phyloP scores from a whole-genome alignment of 2,797 vertebrate genomes.

The Mus minutoides region DNA sequence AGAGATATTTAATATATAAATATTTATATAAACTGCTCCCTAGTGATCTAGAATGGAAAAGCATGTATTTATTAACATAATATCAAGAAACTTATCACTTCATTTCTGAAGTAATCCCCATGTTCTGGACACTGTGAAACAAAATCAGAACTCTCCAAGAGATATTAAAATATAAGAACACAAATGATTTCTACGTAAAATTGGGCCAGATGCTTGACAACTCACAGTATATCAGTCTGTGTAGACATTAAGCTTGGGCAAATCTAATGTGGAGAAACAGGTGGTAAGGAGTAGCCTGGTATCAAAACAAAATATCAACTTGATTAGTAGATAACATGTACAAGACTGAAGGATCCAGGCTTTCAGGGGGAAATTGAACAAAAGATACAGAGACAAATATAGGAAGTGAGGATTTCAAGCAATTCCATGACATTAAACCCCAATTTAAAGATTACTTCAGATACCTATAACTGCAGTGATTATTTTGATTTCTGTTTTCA shows the following conservation, averaged over 20 bases:
- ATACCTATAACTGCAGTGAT: neutral
- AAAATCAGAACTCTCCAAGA: neutral
- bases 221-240: neutral
- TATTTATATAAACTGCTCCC: neutral
- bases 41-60: neutral
- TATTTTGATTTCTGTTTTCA: neutral
- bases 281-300: rapidly evolving
- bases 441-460: too few relatives aligned
- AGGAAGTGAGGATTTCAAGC: neutral
- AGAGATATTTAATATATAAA: neutral
- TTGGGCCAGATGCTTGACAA: neutral
- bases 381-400: neutral
- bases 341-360: neutral
- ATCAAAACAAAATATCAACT: neutral
- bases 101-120: neutral
- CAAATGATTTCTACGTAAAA: neutral
- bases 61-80: neutral
- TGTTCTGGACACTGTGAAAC: neutral
- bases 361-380: neutral
- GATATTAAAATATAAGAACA: neutral
- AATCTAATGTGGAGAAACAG: neutral
- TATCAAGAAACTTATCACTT: neutral
- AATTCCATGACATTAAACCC: neutral
- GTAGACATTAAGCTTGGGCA: rapidly evolving
- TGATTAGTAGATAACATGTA: neutral